Base-by-base conservation (phyloP, 2,113 vertebrate genomes). In the Zapus hudsonius region DNA sequence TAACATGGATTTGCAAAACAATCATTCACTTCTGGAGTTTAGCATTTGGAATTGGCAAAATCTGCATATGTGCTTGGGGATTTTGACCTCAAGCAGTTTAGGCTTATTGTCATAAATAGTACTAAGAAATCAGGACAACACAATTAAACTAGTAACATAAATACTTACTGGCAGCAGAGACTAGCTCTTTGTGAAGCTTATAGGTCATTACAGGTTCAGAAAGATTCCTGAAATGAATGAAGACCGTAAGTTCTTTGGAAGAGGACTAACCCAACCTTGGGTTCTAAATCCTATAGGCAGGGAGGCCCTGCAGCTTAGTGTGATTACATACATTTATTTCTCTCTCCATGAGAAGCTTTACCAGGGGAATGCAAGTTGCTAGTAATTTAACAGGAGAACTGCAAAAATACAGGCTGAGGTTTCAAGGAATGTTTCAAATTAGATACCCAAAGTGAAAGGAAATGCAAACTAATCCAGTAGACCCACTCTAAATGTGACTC, bases 131-230 rank as follows among this genome's bases (percentile, higher is more conserved):
- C 72, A 94, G 75, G 11, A 82, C 55, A 93, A 85, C 20, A 94
- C 42, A 84, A 94, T 61, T 69, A 79, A 93, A 57, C 29, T 80
- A 72, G 86, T 70, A 91, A 87, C 17, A 69, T 61, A 57, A 93
- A 96, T 94, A 98, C 99, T 99, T 99, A 99, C 99, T 99, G 98
- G 99, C 99, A 97, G 99, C 99, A 90, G 98, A 98, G 95, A 99
- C 98, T 95, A 99, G 98, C 94, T 99, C 98, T 97, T 98, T 98
- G 97, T 99, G 99, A 59, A 99, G 98, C 94, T 96, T 98, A 97
- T 99, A 99, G 8, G 99, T 99, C 99, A 99, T 99, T 95, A 99
- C 97, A 3, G 99, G 99, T 96, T 99, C 99, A 91, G 98, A 98
- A 83, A 99, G 98, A 97, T 99, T 99, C 98, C 99, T 98, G 97